phyloP scores from a whole-genome alignment of 2,113 vertebrate species.

The Tachycineta bicolor region DNA sequence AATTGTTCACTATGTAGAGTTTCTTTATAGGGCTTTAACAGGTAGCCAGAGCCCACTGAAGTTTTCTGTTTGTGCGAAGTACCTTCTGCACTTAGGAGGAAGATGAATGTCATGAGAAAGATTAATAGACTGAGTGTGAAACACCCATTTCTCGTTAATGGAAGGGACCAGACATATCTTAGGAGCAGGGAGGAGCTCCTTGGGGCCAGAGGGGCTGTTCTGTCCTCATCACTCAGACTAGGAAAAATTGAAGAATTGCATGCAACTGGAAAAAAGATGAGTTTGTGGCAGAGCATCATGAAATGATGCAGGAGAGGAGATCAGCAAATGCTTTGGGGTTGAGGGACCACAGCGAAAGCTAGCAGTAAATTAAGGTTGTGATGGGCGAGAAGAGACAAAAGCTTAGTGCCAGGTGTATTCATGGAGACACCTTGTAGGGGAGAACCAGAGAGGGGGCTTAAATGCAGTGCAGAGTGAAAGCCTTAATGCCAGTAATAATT shows the following conservation, averaged over 20 bases:
- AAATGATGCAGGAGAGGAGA: too few species aligned
- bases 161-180: background rate
- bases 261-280: background rate
- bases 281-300: background rate
- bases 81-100: background rate
- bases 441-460: background rate
- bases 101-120: background rate
- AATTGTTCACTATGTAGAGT: background rate
- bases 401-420: background rate
- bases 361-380: background rate
- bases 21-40: background rate
- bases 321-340: too few species aligned
- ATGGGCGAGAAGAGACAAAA: background rate
- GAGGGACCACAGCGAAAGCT: too few species aligned
- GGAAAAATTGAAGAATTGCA: background rate
- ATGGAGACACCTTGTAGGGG: background rate
- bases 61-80: background rate
- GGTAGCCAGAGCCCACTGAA: background rate
- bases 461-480: background rate
- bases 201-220: background rate
- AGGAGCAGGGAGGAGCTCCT: background rate
- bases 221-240: background rate
- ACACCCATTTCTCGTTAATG: background rate
- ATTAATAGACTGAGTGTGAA: background rate
- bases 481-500: background rate